Base-by-base conservation (phyloP, 1,140 invertebrate species). In the Drosophila micromelanica region DNA sequence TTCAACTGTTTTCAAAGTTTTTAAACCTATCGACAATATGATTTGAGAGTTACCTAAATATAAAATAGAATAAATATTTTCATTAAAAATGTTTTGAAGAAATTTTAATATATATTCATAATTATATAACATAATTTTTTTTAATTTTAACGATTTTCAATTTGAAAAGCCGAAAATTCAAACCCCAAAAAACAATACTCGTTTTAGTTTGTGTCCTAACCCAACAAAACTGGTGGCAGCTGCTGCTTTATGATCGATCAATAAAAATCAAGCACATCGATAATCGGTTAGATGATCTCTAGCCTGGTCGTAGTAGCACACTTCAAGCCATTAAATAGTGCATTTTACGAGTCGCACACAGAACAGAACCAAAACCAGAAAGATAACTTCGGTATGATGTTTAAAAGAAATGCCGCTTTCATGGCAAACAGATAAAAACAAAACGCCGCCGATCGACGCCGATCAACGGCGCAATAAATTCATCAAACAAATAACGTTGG, bases 391-490 rank as follows among this genome's bases (percentile, higher is more conserved):
- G 11, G 45, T n/a, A 20, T 12, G 38, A 32, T 45, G 55, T 27
- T 27, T 61, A 30, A 87, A 78, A 82, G 56, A 81, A 78, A 65
- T 69, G 76, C 74, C 70, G 65, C 62, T 43, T 49, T 51, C 69
- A 45, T 37, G 61, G 45, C 17, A 32, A 52, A 38, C 42, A 60
- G 63, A 73, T 70, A 80, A 81, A 75, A 82, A 82, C 81, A 76
- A 76, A 80, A 86, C 37, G 74, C 78, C 78, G 79, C 43, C 77
- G 65, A 61, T 63, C 51, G 57, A 46, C 37, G 54, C 62, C 52
- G 81, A 86, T 86, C 81, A 78, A 59, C 76, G 75, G 60, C 67
- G 75, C 81, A 78, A 86, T 86, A 86, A 87, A 86, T 86, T 86
- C 75, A 75, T 79, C 65, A 59, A 49, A 15, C 51, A 37, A 87